A percentile compares a stretch with the other conserved stretches of the same genome.
These are phyloP conservation scores for Protaetia brevitarsis DNA, from an alignment of 1,140 invertebrate genomes.

Conservation along the genomic window DNA sequence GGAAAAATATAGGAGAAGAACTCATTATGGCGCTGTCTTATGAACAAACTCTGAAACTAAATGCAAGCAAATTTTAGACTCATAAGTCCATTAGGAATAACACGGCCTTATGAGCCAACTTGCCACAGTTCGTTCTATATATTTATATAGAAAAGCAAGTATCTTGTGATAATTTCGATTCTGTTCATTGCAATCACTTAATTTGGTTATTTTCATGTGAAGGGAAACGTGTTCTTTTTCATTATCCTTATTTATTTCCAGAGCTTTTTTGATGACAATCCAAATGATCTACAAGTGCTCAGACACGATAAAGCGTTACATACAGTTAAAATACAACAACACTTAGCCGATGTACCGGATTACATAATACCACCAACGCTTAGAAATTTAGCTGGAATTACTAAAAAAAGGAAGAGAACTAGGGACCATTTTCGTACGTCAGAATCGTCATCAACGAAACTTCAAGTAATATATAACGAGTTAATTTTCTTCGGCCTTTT, in stretches of 20 bases:
- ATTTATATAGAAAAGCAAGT: too few species aligned
- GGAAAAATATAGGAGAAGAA: too few species aligned
- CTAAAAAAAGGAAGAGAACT: constrained; percentile 48
- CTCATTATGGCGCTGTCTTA: too few species aligned
- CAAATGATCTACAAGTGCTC: constrained; percentile 82
- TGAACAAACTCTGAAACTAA: too few species aligned
- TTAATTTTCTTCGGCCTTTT: neutral
- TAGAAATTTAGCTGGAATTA: constrained; percentile 57
- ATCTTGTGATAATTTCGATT: too few species aligned
- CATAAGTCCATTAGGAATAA: too few species aligned
- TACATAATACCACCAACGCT: constrained; percentile 84
- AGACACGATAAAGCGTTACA: constrained; percentile 91
- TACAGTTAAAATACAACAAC: constrained; percentile 77
- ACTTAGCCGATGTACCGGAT: constrained; percentile 90
- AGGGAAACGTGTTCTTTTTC: neutral
- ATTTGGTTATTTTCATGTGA: neutral
- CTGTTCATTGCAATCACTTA: neutral
- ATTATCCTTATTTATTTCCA: constrained; percentile 43
- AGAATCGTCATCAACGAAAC: constrained; percentile 34
- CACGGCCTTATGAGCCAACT: too few species aligned
- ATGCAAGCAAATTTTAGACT: too few species aligned
- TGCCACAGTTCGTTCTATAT: too few species aligned
- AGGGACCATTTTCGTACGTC: constrained; percentile 32
- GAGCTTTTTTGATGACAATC: constrained; percentile 94
- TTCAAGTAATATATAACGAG: constrained; percentile 28